Conservation (phyloP, 2,113 vertebrate species). For the Centropus bengalensis region DNA sequence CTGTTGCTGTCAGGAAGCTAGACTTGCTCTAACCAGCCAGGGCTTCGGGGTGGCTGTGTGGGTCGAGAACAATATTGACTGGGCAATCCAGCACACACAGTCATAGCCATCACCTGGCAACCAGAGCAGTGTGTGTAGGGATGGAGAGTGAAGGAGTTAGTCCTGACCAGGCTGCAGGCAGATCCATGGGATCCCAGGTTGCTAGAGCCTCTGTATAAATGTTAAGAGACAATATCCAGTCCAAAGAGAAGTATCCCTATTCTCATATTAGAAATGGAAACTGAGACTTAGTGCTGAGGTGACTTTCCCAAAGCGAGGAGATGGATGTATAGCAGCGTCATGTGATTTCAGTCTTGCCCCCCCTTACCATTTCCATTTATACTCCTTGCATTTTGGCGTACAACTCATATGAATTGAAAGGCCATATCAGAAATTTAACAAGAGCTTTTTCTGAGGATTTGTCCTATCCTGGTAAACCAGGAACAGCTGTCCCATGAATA, state of each 20-base stretch:
- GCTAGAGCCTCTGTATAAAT: background rate
- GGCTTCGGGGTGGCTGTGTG: background rate
- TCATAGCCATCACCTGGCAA: background rate
- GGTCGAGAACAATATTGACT: background rate
- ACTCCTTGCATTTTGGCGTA: background rate
- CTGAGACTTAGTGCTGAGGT: background rate
- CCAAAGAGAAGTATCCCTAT: background rate
- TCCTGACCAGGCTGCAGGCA: background rate
- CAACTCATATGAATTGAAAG: background rate
- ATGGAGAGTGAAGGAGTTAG: background rate
- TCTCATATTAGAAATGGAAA: background rate
- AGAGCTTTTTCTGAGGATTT: background rate
- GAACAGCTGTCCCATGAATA: background rate
- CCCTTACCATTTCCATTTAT: background rate
- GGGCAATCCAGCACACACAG: accelerated
- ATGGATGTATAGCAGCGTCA: background rate
- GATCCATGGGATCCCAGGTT: background rate
- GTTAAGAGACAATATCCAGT: background rate
- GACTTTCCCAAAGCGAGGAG: background rate
- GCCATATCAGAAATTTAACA: background rate
- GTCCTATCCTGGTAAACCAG: background rate
- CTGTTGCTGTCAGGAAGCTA: background rate
- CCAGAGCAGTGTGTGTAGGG: accelerated
- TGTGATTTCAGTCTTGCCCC: background rate
- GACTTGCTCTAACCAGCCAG: background rate